Conservation (phyloP, 2,888 invertebrate species). For the Panorpa germanica region DNA sequence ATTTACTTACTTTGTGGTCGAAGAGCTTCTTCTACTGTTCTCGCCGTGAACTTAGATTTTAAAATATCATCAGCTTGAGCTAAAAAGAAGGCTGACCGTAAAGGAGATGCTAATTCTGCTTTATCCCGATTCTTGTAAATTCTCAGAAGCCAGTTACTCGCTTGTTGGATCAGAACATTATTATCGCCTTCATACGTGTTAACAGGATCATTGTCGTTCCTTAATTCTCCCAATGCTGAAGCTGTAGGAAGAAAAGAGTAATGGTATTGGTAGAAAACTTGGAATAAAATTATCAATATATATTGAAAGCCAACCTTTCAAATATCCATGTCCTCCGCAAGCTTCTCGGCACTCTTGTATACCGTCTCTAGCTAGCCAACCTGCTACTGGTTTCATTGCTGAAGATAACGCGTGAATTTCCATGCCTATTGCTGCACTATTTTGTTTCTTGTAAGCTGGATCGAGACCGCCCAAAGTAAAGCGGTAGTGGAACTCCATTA, state of each 20-base stretch:
- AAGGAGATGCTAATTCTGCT: slow-evolving; percentile 30
- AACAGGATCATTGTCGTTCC: slow-evolving; percentile 63
- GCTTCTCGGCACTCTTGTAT: slow-evolving; percentile 88
- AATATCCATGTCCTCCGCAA: slow-evolving; percentile 90
- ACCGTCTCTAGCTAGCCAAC: slow-evolving; percentile 73
- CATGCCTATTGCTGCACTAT: slow-evolving; percentile 30
- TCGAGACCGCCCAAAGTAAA: slow-evolving; percentile 25
- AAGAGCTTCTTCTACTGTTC: slow-evolving; percentile 15
- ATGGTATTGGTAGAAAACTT: too few relatives aligned
- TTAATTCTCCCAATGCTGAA: slow-evolving; percentile 47
- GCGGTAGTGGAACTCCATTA: too few relatives aligned
- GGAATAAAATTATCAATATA: too few relatives aligned
- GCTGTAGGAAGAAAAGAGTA: too few relatives aligned
- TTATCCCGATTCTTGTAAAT: too few relatives aligned
- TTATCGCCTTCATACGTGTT: slow-evolving; percentile 80
- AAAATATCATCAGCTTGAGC: slow-evolving; percentile 32
- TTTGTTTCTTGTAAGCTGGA: too few relatives aligned
- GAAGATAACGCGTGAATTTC: slow-evolving; percentile 66
- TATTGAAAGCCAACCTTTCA: slow-evolving; percentile 32
- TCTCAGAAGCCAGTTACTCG: slow-evolving; percentile 61
- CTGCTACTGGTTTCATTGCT: slow-evolving; percentile 54
- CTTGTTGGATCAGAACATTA: slow-evolving; percentile 68
- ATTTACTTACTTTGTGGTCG: slow-evolving; percentile 20
- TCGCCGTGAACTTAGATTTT: slow-evolving; percentile 24
- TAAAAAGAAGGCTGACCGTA: slow-evolving; percentile 43